These are phyloP conservation scores for Hylomyscus alleni DNA, from an alignment of 2,797 vertebrate genomes.

Conservation along the genomic window DNA sequence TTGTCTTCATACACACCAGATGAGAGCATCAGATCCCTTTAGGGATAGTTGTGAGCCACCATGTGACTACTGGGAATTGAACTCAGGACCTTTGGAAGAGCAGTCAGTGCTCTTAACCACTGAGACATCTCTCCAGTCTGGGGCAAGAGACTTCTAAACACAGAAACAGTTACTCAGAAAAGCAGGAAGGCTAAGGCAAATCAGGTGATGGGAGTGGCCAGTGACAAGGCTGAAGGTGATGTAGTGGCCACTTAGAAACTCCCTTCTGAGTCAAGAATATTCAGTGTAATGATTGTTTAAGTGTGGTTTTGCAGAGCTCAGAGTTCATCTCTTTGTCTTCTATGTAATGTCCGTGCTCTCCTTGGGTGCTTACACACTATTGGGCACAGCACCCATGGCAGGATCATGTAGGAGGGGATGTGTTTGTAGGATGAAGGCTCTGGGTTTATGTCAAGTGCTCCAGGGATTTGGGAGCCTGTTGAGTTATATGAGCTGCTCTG, in stretches of 20 bases:
- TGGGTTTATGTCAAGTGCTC: background rate
- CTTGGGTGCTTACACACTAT: background rate
- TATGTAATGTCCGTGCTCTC: background rate
- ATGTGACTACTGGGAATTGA: too few relatives aligned
- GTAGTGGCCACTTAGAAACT: background rate
- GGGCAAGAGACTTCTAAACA: background rate
- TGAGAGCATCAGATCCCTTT: too few relatives aligned
- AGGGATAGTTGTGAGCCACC: too few relatives aligned
- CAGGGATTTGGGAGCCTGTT: background rate
- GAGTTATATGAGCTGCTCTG: background rate
- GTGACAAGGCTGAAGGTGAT: background rate
- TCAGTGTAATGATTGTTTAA: background rate
- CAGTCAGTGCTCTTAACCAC: too few relatives aligned
- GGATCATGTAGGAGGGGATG: background rate
- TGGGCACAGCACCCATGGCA: background rate
- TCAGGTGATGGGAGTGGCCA: background rate
- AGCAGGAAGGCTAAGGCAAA: background rate
- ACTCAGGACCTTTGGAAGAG: too few relatives aligned
- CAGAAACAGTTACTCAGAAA: background rate
- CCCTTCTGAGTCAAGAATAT: background rate
- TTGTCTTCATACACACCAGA: too few relatives aligned
- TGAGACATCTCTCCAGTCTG: too few relatives aligned
- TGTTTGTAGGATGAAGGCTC: background rate
- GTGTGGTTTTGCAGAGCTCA: background rate
- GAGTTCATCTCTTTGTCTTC: background rate